phyloP scores from a whole-genome alignment of 30 jellyfish, hydroid and myxozoan species.

The Aurelia aurita complex sp. Pacific region DNA sequence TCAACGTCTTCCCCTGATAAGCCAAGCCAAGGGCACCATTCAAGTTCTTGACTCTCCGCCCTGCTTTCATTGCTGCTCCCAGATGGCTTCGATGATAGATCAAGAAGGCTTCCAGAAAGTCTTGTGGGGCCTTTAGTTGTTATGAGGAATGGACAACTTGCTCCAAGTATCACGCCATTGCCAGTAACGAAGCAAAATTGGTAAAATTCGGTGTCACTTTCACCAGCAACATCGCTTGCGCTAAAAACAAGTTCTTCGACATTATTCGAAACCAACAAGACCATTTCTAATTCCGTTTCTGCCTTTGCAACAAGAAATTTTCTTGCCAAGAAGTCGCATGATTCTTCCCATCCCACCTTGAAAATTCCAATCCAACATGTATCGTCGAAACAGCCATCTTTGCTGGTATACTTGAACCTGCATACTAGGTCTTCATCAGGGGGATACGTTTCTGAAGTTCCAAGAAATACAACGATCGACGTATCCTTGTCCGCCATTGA shows the following conservation, averaged over 20 bases:
- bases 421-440: constrained; percentile 3
- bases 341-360: constrained; percentile 88
- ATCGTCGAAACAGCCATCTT: constrained; percentile 29
- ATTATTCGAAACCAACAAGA: neutral
- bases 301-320: neutral
- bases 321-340: constrained; percentile 25
- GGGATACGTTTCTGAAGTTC: constrained; percentile 16
- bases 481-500: no score
- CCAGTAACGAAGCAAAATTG: constrained; percentile 80
- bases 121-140: neutral
- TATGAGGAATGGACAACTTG: constrained; percentile 89
- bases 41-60: constrained; percentile 17
- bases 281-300: constrained; percentile 5
- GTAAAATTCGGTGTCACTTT: constrained; percentile 67
- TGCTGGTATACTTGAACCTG: neutral
- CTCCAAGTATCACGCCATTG: constrained; percentile 74
- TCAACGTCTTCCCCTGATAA: constrained; percentile 56
- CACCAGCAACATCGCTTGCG: constrained; percentile 37
- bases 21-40: constrained; percentile 78
- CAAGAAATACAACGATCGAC: constrained; percentile 5
- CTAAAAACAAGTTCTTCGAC: constrained; percentile 25
- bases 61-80: neutral
- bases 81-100: neutral
- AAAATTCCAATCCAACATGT: constrained; percentile 66
- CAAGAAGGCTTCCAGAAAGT: constrained; percentile 18